phyloP scores from a whole-genome alignment of 2,113 vertebrate genomes.

The Danio rerio region DNA sequence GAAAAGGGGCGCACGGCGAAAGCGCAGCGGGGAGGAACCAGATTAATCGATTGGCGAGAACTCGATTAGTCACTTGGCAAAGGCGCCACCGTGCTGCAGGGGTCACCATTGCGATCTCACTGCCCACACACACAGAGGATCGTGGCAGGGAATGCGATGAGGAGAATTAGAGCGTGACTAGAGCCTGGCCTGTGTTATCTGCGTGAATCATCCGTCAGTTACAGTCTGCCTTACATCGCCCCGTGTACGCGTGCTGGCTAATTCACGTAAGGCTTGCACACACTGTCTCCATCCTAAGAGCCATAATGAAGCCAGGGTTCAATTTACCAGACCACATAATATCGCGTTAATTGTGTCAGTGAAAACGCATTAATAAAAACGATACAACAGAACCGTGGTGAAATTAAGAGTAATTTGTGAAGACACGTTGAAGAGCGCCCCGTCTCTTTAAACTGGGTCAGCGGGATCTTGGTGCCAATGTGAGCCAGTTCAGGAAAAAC shows the following conservation, averaged over 20 bases:
- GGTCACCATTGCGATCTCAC: conserved; percentile 37
- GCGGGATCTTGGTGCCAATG: conserved; percentile 85
- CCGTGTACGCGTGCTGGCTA: conserved; percentile 76
- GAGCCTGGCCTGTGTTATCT: conserved; percentile 64
- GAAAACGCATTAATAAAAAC: conserved; percentile 94
- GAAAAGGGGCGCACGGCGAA: not conserved
- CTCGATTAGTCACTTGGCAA: conserved; percentile 50
- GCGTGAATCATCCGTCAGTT: conserved; percentile 52
- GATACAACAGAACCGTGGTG: conserved; percentile 88
- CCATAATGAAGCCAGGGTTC: conserved; percentile 84
- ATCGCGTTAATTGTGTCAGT: conserved; percentile 95
- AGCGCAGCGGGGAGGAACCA: conserved; percentile 50
- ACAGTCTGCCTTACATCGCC: conserved; percentile 34
- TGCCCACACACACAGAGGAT: conserved; percentile 59
- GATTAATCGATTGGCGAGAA: conserved; percentile 59
- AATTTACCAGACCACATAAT: conserved; percentile 90
- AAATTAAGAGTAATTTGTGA: conserved; percentile 92
- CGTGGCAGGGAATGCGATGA: conserved; percentile 70
- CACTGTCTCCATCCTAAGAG: conserved; percentile 87
- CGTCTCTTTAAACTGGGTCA: conserved; percentile 88
- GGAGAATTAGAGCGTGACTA: conserved; percentile 69
- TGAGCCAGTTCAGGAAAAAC: conserved; percentile 82
- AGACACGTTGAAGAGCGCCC: conserved; percentile 75
- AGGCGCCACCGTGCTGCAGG: conserved; percentile 30
- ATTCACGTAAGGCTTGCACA: conserved; percentile 93